Conservation (phyloP, 2,797 vertebrate genomes). For the Florisuga fusca region DNA sequence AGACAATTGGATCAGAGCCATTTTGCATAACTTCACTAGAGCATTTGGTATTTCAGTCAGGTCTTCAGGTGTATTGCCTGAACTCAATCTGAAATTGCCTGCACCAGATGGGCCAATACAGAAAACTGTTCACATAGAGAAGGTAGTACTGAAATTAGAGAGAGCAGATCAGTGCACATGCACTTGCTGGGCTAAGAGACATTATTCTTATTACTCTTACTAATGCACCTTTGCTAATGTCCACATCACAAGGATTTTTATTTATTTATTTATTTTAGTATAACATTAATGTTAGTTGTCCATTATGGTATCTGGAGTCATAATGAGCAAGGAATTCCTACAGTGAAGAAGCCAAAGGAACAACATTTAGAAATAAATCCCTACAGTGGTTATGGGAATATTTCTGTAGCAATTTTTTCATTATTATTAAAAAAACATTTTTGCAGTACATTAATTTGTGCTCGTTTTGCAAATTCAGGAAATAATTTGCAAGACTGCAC, state of each 20-base stretch:
- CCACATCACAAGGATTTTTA: constrained; percentile 4
- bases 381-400: neutral
- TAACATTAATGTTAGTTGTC: constrained; percentile 61
- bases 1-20: constrained; percentile 1
- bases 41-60: constrained; percentile 56
- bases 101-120: neutral
- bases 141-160: constrained; percentile 54
- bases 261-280: neutral
- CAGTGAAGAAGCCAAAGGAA: constrained; percentile 48
- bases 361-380: constrained; percentile 23
- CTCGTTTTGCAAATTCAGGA: neutral
- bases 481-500: neutral
- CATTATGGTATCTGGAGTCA: constrained; percentile 29
- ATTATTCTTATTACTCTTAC: constrained; percentile 58
- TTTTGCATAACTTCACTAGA: constrained; percentile 12
- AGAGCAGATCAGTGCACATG: neutral
- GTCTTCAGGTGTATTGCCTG: constrained; percentile 34
- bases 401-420: neutral
- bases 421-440: neutral
- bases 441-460: neutral
- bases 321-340: constrained; percentile 58
- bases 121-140: constrained; percentile 18
- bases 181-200: constrained; percentile 18
- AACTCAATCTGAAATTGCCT: constrained; percentile 37
- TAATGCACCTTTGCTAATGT: constrained; percentile 69